Conservation (phyloP, 2,888 invertebrate species). For the Idaea aversata region DNA sequence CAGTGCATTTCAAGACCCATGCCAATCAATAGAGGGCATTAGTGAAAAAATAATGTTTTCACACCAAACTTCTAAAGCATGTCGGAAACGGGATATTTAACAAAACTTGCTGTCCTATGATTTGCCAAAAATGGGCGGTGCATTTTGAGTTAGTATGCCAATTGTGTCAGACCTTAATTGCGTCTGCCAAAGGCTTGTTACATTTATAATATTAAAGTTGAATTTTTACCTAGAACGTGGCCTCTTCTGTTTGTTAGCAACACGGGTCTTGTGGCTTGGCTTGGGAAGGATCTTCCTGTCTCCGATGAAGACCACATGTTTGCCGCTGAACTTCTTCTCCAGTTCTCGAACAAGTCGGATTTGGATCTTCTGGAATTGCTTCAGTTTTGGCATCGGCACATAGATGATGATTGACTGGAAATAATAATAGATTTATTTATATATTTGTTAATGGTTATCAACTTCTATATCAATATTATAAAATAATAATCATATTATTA, state of each 20-base stretch:
- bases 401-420: constrained; percentile 97
- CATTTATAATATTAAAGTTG: background rate
- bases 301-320: constrained; percentile 98
- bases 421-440: constrained; percentile 19
- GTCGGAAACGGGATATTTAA: too few species aligned
- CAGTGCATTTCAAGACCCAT: too few species aligned
- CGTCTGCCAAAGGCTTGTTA: too few species aligned
- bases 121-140: too few species aligned
- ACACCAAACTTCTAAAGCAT: too few species aligned
- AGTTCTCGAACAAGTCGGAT: constrained; percentile 97
- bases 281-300: constrained; percentile 99
- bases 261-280: constrained; percentile 96
- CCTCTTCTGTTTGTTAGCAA: constrained; percentile 88
- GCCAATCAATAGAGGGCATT: too few species aligned
- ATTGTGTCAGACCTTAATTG: too few species aligned
- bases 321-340: constrained; percentile 99
- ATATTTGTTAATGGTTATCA: too few species aligned
- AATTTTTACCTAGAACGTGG: constrained; percentile 81
- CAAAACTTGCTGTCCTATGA: too few species aligned
- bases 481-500: too few species aligned
- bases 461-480: background rate
- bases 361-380: constrained; percentile 98
- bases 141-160: too few species aligned
- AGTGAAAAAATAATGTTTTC: too few species aligned
- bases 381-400: constrained; percentile 98